These are phyloP conservation scores for Crenichthys baileyi DNA, from an alignment of 2,797 vertebrate species.

Conservation along the genomic window DNA sequence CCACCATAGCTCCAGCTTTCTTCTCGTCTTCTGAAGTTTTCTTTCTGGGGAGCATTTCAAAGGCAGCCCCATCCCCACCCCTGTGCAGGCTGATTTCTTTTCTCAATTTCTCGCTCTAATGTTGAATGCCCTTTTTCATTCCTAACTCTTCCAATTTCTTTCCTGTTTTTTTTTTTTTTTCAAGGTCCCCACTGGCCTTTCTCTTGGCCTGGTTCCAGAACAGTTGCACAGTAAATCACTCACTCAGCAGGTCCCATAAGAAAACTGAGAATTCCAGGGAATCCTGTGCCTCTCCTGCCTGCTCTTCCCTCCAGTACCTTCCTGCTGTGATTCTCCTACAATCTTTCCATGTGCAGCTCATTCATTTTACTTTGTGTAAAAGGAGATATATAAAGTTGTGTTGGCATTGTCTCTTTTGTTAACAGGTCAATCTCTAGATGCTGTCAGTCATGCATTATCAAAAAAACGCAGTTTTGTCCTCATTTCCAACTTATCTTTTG, in stretches of 20 bases:
- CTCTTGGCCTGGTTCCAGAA: constrained; percentile 77
- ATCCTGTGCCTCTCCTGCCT: constrained; percentile 70
- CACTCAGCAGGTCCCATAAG: constrained; percentile 67
- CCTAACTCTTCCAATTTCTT: constrained; percentile 41
- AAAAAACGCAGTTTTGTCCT: constrained; percentile 51
- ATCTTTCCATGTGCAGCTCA: constrained; percentile 21
- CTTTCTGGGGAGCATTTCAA: constrained; percentile 70
- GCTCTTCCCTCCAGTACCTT: constrained; percentile 37
- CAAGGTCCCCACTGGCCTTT: constrained; percentile 71
- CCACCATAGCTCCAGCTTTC: constrained; percentile 52
- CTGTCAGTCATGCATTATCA: constrained; percentile 74
- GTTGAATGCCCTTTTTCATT: constrained; percentile 57
- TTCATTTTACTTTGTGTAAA: constrained; percentile 37
- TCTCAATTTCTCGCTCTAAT: constrained; percentile 23
- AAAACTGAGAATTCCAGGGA: constrained; percentile 78
- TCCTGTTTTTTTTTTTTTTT: constrained; percentile 26
- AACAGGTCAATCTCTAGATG: constrained; percentile 33
- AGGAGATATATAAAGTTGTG: constrained; percentile 26
- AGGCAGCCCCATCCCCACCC: constrained; percentile 57
- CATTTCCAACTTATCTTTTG: constrained; percentile 50
- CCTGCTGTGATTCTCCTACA: constrained; percentile 23
- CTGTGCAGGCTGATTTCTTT: constrained; percentile 41
- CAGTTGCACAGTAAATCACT: constrained; percentile 85
- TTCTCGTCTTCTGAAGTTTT: constrained; percentile 66
- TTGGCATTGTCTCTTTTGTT: constrained; percentile 14